Conservation (phyloP, 2,113 vertebrate species). For the Cyphotilapia sp. region DNA sequence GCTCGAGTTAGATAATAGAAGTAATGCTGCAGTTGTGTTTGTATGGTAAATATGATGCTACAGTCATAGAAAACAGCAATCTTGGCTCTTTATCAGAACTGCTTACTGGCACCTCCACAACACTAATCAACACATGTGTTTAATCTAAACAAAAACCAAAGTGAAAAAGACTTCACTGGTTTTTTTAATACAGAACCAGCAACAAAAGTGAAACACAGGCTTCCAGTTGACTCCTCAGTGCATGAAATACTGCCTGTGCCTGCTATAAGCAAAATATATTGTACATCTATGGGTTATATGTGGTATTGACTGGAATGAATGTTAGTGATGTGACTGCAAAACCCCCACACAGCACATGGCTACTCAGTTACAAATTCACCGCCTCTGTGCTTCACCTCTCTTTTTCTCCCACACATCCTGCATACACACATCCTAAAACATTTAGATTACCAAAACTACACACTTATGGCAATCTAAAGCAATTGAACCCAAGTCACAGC, state of each 20-base stretch:
- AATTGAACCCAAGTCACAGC: neutral
- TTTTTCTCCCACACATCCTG: neutral
- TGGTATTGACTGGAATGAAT: neutral
- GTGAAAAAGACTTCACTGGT: neutral
- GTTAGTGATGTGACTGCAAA: neutral
- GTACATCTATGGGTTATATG: neutral
- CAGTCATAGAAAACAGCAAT: neutral
- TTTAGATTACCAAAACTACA: neutral
- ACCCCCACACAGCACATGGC: neutral
- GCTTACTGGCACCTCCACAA: neutral
- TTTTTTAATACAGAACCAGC: neutral
- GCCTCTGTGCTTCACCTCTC: neutral
- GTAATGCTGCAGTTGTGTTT: neutral
- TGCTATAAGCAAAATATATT: neutral
- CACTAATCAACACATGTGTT: neutral
- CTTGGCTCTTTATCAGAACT: neutral
- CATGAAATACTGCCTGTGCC: neutral
- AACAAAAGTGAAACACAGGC: neutral
- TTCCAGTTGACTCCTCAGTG: neutral
- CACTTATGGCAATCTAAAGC: slow-evolving; percentile 18
- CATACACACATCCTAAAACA: neutral
- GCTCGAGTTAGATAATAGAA: neutral
- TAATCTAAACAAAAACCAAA: neutral
- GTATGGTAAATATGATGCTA: neutral
- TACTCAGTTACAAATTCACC: neutral